Conservation (phyloP, 2,113 vertebrate genomes). For the Lonchura striata region DNA sequence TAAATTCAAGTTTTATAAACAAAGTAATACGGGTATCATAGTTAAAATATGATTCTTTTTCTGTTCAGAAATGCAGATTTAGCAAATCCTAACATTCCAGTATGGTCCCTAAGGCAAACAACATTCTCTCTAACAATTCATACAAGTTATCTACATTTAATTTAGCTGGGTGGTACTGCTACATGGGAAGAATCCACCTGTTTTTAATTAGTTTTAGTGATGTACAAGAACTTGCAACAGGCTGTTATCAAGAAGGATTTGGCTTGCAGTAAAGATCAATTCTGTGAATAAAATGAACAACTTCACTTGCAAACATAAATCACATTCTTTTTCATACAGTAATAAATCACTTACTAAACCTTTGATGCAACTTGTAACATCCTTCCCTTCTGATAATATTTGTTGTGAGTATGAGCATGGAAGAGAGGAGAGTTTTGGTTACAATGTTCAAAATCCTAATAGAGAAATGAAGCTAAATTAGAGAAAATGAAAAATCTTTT, state of each 20-base stretch:
- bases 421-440: not conserved
- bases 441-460: not conserved
- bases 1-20: slow-evolving; percentile 31
- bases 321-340: not conserved
- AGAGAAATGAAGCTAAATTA: not conserved
- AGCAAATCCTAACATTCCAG: not conserved
- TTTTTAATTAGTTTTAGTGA: not conserved
- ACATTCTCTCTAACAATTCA: not conserved
- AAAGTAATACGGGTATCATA: not conserved
- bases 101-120: not conserved
- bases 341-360: not conserved
- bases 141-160: not conserved
- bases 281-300: not conserved
- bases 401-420: not conserved
- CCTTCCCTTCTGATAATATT: not conserved
- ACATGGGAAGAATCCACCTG: not conserved
- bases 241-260: not conserved
- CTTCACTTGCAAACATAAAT: not conserved
- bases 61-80: not conserved
- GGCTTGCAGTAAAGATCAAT: not conserved
- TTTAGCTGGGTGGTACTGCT: not conserved
- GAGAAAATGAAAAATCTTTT: not conserved
- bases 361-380: not conserved
- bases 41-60: not conserved
- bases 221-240: not conserved